phyloP scores from a whole-genome alignment of 2,113 vertebrate genomes.

The Platysternon megacephalum region DNA sequence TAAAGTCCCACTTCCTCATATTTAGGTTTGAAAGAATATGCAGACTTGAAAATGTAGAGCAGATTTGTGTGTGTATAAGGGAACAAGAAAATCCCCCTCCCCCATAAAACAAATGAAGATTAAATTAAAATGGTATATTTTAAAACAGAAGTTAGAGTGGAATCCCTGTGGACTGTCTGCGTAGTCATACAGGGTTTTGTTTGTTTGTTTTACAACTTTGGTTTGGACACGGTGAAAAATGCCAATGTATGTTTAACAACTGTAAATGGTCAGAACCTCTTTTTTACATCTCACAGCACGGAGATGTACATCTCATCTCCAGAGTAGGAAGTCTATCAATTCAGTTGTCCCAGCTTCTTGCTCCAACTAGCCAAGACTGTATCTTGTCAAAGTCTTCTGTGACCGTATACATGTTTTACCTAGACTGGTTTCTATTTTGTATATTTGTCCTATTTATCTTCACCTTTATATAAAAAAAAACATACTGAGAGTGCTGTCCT shows the following conservation, averaged over 20 bases:
- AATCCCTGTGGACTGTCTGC: not conserved
- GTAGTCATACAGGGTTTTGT: not conserved
- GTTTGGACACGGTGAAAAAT: not conserved
- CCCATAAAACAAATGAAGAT: not conserved
- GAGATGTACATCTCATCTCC: not conserved
- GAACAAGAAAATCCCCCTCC: not conserved
- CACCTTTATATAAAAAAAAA: not conserved
- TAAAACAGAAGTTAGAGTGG: not conserved
- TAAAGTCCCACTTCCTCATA: constrained; percentile 28
- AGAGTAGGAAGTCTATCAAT: not conserved
- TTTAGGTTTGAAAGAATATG: not conserved
- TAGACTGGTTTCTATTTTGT: not conserved
- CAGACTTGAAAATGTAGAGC: not conserved
- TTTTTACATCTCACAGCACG: not conserved
- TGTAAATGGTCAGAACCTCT: not conserved
- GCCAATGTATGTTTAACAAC: not conserved
- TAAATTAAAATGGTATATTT: not conserved
- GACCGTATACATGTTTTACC: not conserved
- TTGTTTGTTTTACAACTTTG: not conserved
- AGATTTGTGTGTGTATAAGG: not conserved
- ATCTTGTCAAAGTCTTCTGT: not conserved
- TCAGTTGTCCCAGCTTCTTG: not conserved
- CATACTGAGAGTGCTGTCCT: not conserved
- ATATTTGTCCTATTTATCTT: not conserved
- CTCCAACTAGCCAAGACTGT: not conserved